Conservation (phyloP, 30 jellyfish, hydroid and myxozoan genomes). For the Hydra vulgaris region DNA sequence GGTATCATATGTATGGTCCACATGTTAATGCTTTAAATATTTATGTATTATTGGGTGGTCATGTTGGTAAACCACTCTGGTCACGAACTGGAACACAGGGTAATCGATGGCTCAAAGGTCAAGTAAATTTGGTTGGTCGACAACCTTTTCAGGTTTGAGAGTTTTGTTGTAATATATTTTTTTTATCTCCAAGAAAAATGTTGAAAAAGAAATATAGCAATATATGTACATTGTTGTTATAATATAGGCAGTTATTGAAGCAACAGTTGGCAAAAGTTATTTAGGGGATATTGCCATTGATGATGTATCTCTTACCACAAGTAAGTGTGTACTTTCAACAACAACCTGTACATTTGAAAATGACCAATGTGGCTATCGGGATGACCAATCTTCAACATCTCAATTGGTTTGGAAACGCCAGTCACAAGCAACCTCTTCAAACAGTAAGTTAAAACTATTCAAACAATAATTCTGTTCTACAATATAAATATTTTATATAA, state of each 20-base stretch:
- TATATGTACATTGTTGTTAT: too few relatives aligned
- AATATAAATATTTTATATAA: too few relatives aligned
- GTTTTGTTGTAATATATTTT: too few relatives aligned
- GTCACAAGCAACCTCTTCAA: slow-evolving; percentile 33
- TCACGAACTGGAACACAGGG: slow-evolving; percentile 77
- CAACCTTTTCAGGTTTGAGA: slow-evolving; percentile 60
- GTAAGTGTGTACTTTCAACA: slow-evolving; percentile 55
- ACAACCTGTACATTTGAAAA: slow-evolving; percentile 81
- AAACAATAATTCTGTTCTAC: neutral
- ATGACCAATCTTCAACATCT: slow-evolving; percentile 46
- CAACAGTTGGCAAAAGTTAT: slow-evolving; percentile 53
- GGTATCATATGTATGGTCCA: slow-evolving; percentile 98
- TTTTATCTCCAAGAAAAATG: neutral
- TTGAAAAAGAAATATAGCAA: too few relatives aligned
- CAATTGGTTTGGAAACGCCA: slow-evolving; percentile 58
- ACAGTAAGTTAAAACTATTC: neutral
- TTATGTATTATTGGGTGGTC: slow-evolving; percentile 37
- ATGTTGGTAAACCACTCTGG: slow-evolving; percentile 61
- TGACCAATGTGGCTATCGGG: slow-evolving; percentile 59
- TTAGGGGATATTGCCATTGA: slow-evolving; percentile 91
- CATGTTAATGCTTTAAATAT: slow-evolving; percentile 77
- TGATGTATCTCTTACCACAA: slow-evolving; percentile 54
- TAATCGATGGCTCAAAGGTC: slow-evolving; percentile 50
- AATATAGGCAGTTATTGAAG: slow-evolving; percentile 82
- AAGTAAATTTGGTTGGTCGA: slow-evolving; percentile 62